These are phyloP conservation scores for Alcedo quadribrachys DNA, from an alignment of 2,797 vertebrate genomes.

Conservation along the genomic window DNA sequence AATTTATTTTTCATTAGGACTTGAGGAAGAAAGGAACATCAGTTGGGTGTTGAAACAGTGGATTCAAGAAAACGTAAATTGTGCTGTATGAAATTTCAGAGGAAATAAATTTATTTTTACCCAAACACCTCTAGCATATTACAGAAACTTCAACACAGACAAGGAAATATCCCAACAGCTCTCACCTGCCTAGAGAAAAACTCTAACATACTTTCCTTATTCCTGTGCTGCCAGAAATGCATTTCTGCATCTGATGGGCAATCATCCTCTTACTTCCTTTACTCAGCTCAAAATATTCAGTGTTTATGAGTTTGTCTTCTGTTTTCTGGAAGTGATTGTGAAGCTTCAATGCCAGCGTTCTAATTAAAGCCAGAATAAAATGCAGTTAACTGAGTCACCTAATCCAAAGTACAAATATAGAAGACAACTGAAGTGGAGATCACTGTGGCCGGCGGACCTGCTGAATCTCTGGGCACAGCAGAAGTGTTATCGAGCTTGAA, in stretches of 20 bases:
- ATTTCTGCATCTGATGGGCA: neutral
- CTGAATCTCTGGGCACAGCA: neutral
- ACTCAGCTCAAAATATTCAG: slow-evolving; percentile 11
- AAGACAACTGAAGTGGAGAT: neutral
- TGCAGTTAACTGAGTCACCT: neutral
- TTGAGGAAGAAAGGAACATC: neutral
- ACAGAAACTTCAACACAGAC: neutral
- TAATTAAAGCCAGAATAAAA: slow-evolving; percentile 18
- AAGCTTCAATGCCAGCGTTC: neutral
- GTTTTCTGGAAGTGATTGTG: slow-evolving; percentile 14
- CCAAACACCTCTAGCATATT: neutral
- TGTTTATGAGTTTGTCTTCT: slow-evolving; percentile 21
- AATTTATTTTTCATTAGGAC: slow-evolving; percentile 1
- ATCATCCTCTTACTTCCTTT: neutral
- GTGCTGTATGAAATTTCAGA: neutral
- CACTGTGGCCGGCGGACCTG: neutral
- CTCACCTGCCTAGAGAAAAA: neutral
- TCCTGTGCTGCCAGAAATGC: neutral
- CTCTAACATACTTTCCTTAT: neutral
- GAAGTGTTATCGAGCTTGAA: neutral
- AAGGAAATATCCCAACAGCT: neutral
- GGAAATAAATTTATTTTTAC: neutral
- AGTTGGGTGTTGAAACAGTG: neutral
- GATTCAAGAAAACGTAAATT: neutral
- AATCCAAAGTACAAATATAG: neutral